Evolutionary conservation across 2,113 vertebrate species (phyloP), one percentile per base, ranked within the genome.

Genomic region (Azemiops feae): DNA sequence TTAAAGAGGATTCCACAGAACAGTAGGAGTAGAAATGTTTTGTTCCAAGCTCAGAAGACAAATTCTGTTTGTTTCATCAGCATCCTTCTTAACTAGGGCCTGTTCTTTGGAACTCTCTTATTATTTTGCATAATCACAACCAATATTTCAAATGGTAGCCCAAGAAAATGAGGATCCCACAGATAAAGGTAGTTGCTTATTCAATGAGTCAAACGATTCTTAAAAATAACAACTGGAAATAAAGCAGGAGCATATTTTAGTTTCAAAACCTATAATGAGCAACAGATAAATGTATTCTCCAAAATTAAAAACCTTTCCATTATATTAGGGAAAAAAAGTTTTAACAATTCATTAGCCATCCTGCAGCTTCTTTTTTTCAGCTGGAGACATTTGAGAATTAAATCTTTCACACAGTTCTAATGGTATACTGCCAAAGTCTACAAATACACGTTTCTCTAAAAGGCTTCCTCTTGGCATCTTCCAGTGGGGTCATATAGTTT

Each of bases 391-490:
- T 53, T 95, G 0, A 91, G 91, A 95, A 95, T 88, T 22, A 94
- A 95, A 88, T 74, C 34, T 93, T 96, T 93, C 91, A 89, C 87
- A 45, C 14, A 1, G 1, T 91, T 95, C 88, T 87, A 95, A 47
- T 86, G 93, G 93, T 22, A 95, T 3, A 57, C 0, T 94, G 92
- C 43, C 91, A 91, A 74, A 93, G 89, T 93, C 91, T 93, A 95
- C 96, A 94, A 95, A 91, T 89, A 57, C 2, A 60, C 34, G 88
- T 88, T 20, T 96, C 93, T 95, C 95, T 57, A 23, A 92, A 93
- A 96, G 96, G 94, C 92, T 96, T 97, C 95, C 93, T 96, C 94
- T 94, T 96, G 95, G 96, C 95, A 96, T 64, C 90, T 92, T 27
- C 12, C 94, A 95, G 94, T 34, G 25, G 93, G 95, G 90, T 89